phyloP scores from a whole-genome alignment of 2,888 invertebrate species.

The Andrena praecox region DNA sequence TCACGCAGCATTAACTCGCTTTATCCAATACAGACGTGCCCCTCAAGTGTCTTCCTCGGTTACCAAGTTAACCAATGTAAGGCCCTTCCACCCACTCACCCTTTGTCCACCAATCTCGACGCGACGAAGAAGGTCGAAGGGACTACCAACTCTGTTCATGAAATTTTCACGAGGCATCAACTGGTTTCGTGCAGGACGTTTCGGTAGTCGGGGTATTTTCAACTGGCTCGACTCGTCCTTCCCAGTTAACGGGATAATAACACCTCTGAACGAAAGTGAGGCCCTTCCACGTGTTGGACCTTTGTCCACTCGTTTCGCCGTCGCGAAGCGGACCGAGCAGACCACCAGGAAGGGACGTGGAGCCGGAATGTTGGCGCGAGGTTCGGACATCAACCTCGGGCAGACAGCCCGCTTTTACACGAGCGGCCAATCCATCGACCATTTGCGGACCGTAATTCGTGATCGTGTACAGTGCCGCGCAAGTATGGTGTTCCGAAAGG shows the following conservation, averaged over 20 bases:
- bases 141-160: too few relatives aligned
- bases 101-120: too few relatives aligned
- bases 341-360: conserved; percentile 71
- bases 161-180: too few relatives aligned
- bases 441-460: conserved; percentile 61
- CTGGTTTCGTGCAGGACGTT: too few relatives aligned
- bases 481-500: background rate
- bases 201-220: too few relatives aligned
- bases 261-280: conserved; percentile 52
- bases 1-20: too few relatives aligned
- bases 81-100: too few relatives aligned
- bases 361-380: conserved; percentile 79
- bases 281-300: conserved; percentile 21
- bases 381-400: conserved; percentile 80
- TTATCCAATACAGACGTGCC: too few relatives aligned
- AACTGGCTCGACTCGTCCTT: background rate
- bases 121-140: too few relatives aligned
- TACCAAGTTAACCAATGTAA: too few relatives aligned
- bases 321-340: conserved; percentile 54
- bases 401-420: conserved; percentile 61
- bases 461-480: conserved; percentile 7
- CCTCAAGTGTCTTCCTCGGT: too few relatives aligned
- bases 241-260: conserved; percentile 2
- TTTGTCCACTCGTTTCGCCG: conserved; percentile 12
- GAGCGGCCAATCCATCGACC: conserved; percentile 65